These are phyloP conservation scores for Sigmodon hispidus DNA, from an alignment of 2,113 vertebrate genomes.

Conservation along the genomic window DNA sequence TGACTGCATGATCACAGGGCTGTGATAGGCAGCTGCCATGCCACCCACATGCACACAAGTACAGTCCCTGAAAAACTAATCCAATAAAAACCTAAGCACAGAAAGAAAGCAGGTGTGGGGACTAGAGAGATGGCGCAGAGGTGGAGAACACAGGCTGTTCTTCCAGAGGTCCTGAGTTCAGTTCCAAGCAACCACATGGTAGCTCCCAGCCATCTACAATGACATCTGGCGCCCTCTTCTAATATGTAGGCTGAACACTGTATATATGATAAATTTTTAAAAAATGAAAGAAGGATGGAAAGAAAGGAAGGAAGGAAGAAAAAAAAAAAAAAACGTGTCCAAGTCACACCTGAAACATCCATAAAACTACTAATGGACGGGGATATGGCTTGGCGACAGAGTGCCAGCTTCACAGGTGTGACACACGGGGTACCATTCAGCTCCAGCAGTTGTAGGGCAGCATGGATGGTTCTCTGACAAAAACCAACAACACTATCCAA, in stretches of 20 bases:
- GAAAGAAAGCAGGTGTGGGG: not conserved
- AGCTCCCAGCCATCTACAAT: no score
- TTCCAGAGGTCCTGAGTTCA: no score
- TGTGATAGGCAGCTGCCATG: slow-evolving; percentile 20
- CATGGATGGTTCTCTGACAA: not conserved
- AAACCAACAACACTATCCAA: not conserved
- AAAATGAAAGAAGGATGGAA: no score
- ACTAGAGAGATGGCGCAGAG: no score
- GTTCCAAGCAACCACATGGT: no score
- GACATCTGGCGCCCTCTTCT: no score
- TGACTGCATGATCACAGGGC: not conserved
- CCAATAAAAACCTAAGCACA: slow-evolving; percentile 6
- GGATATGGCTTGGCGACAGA: not conserved
- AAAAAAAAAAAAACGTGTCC: no score
- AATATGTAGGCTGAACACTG: no score
- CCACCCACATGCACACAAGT: not conserved
- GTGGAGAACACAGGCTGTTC: no score
- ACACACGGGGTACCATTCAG: not conserved
- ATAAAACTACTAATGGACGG: not conserved
- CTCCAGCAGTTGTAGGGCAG: not conserved
- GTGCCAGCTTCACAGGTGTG: not conserved
- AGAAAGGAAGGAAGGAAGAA: no score
- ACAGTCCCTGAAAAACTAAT: not conserved
- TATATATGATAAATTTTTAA: no score
- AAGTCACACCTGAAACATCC: not conserved